Evolutionary conservation across 2,888 invertebrate genomes (phyloP).

Genomic region (Apamea sordens): DNA sequence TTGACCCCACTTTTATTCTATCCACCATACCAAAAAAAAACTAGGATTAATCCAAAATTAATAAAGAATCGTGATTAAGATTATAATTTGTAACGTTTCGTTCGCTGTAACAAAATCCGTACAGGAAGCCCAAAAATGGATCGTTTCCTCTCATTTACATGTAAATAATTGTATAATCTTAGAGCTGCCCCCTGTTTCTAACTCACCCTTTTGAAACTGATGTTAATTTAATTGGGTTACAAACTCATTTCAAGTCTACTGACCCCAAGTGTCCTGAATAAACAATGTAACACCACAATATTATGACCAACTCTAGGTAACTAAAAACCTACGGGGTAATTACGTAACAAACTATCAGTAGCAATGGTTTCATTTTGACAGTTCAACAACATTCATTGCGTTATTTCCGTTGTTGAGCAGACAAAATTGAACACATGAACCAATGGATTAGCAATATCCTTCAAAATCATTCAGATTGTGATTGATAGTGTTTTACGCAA

Average conservation of each 20-base stretch:
- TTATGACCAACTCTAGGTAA: not conserved
- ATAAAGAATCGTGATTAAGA: not conserved
- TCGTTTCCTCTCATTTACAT: slow-evolving; percentile 38
- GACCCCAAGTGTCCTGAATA: slow-evolving; percentile 28
- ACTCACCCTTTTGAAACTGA: slow-evolving; percentile 22
- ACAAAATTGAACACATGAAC: no score
- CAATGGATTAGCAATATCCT: no score
- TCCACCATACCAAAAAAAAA: not conserved
- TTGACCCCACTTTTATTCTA: not conserved
- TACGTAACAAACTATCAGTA: no score
- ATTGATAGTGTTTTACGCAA: no score
- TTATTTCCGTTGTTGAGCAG: no score
- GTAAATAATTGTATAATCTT: slow-evolving; percentile 38
- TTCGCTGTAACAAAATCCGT: slow-evolving; percentile 12
- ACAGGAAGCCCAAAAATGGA: slow-evolving; percentile 22
- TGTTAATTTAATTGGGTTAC: slow-evolving; percentile 30
- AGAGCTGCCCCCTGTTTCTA: slow-evolving; percentile 9
- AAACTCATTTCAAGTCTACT: slow-evolving; percentile 17
- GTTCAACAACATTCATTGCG: no score
- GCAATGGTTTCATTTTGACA: no score
- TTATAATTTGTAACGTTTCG: slow-evolving; percentile 5
- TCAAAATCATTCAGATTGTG: no score
- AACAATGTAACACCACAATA: slow-evolving; percentile 16
- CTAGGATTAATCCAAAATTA: not conserved
- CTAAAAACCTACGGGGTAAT: not conserved